Evolutionary conservation across 2,113 vertebrate species (phyloP).

Genomic region (Dasyurus viverrinus): DNA sequence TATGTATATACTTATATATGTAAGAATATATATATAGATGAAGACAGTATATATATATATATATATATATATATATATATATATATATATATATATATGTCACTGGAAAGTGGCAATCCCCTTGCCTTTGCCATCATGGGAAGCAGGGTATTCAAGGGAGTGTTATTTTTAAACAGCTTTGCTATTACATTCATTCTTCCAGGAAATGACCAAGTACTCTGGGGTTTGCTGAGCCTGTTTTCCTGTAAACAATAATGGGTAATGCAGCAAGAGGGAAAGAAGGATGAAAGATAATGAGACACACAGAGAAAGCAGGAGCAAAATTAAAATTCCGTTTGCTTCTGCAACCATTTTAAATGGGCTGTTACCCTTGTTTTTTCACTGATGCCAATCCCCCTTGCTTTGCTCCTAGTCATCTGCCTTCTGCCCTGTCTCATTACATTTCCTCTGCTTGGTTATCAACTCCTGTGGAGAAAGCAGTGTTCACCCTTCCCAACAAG

Average conservation of each 20-base stretch:
- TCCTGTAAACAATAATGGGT: constrained; percentile 41
- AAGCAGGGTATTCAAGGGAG: neutral
- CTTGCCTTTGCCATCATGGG: neutral
- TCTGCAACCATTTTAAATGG: neutral
- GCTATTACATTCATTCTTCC: neutral
- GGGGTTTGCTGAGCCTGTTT: neutral
- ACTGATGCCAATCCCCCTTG: neutral
- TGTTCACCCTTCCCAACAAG: constrained; percentile 4
- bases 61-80: too few species aligned
- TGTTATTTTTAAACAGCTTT: constrained; percentile 7
- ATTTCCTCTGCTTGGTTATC: constrained; percentile 25
- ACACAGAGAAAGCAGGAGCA: neutral
- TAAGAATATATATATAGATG: neutral
- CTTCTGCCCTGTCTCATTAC: constrained; percentile 46
- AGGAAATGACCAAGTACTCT: neutral
- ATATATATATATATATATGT: neutral
- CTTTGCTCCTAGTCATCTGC: constrained; percentile 36
- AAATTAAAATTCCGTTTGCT: neutral
- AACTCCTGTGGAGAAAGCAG: constrained; percentile 40
- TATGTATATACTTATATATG: too few species aligned
- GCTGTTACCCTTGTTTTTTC: neutral
- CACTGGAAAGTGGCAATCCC: neutral
- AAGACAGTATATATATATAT: neutral
- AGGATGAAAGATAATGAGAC: neutral
- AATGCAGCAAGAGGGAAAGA: constrained; percentile 33